Evolutionary conservation across 2,113 vertebrate species (phyloP).

Genomic region (Balaenoptera acutorostrata): DNA sequence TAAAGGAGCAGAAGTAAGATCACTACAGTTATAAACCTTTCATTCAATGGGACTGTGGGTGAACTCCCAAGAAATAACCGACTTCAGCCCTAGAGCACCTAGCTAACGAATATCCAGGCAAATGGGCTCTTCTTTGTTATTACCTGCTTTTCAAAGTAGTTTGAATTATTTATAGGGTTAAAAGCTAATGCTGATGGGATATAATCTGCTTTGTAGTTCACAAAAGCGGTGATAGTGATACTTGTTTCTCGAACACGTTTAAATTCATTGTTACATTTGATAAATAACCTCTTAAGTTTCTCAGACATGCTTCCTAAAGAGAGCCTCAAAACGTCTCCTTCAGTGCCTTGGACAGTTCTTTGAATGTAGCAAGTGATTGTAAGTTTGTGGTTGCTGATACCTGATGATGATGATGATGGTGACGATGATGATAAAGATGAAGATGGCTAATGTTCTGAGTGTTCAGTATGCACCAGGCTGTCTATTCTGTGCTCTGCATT

Average conservation of each 20-base stretch:
- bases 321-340: background rate
- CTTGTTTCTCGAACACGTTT: background rate
- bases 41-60: background rate
- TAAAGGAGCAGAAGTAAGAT: background rate
- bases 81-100: background rate
- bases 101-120: background rate
- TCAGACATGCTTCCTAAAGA: background rate
- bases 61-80: background rate
- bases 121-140: background rate
- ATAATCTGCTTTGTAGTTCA: background rate
- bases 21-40: background rate
- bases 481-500: background rate
- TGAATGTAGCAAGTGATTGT: background rate
- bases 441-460: background rate
- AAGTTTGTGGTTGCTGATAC: background rate
- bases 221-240: background rate
- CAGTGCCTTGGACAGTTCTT: background rate
- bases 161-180: background rate
- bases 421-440: background rate
- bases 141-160: background rate
- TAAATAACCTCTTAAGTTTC: background rate
- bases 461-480: background rate
- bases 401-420: background rate
- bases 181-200: background rate
- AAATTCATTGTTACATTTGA: background rate